These are phyloP conservation scores for Corythornis madagascariensis DNA, from an alignment of 2,113 vertebrate genomes.

Conservation along the genomic window DNA sequence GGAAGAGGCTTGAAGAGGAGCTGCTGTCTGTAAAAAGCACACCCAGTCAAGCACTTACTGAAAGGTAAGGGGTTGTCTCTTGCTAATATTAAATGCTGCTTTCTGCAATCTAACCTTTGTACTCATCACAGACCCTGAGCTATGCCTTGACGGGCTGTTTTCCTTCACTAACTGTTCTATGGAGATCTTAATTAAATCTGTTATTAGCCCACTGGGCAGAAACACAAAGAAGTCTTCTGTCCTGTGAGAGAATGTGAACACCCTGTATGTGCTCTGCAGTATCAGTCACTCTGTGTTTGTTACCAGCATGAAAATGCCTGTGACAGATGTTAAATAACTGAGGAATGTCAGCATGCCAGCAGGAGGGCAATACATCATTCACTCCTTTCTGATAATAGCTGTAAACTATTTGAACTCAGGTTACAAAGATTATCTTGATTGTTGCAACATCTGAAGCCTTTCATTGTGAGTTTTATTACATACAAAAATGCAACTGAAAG, in stretches of 20 bases:
- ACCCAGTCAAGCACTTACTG: slow-evolving; percentile 80
- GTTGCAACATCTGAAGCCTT: slow-evolving; percentile 21
- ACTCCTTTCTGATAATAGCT: slow-evolving; percentile 20
- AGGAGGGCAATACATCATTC: slow-evolving; percentile 30
- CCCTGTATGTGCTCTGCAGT: background rate
- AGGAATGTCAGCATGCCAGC: slow-evolving; percentile 52
- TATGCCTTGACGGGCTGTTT: background rate
- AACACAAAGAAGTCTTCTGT: slow-evolving; percentile 1
- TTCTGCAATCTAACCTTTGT: background rate
- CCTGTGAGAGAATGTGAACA: background rate
- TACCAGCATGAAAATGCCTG: slow-evolving; percentile 36
- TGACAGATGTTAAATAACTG: slow-evolving; percentile 53
- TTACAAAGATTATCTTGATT: slow-evolving; percentile 53
- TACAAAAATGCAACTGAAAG: background rate
- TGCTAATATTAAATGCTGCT: background rate
- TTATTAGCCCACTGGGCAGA: slow-evolving; percentile 51
- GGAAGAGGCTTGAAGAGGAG: slow-evolving; percentile 82
- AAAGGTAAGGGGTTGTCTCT: slow-evolving; percentile 71
- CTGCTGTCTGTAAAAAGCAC: slow-evolving; percentile 72
- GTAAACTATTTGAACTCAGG: slow-evolving; percentile 36
- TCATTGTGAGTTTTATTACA: slow-evolving; percentile 22
- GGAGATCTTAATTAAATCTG: slow-evolving; percentile 34
- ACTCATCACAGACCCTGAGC: background rate
- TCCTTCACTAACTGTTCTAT: background rate
- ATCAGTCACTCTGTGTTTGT: background rate